Base-by-base conservation (phyloP, 2,113 vertebrate species). In the Phocoena phocoena region DNA sequence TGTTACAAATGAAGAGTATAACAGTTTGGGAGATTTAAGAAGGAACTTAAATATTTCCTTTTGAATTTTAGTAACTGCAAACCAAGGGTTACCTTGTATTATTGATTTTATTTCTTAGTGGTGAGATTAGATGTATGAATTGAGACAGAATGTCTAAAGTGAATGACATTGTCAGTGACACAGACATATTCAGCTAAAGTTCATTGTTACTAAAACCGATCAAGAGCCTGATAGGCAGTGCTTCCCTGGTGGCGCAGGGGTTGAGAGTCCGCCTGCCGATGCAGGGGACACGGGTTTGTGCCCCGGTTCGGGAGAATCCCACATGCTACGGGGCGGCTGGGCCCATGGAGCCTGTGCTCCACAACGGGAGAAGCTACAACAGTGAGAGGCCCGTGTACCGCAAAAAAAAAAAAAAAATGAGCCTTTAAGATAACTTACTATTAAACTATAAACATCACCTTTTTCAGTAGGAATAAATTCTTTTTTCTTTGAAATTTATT, bases 1-100 rank as follows among this genome's bases (percentile, higher is more conserved):
- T 94, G 20, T 95, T 84, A 97, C 90, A 96, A 88, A 89, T 60
- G 80, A 95, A 80, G 28, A 94, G 20, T 65, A 15, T 94, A 96
- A 92, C 53, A 79, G 36, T 74, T 89, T 88, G 36, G 36, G 12
- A 15, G 55, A 83, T 89, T 92, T 87, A 65, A 74, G 38, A 88
- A 65, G 36, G 44, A 89, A 86, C 5, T 65, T 93, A 31, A 94
- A 70, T 83, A 74, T 95, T 94, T 95, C 79, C 83, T 47, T 96
- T 84, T 95, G 68, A 63, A 63, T 60, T 58, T 96, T 84, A 91
- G 71, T 96, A 68, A 70, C 38, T 93, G 12, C 18, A 91, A 88
- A 90, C 47, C n/a, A 96, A 97, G 14, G 20, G 21, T 79, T 96
- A 85, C 38, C 7, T 47, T 96, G 8, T 60, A 50, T 73, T 92